Conservation (phyloP, 2,888 invertebrate species). For the Polydrusus cervinus region DNA sequence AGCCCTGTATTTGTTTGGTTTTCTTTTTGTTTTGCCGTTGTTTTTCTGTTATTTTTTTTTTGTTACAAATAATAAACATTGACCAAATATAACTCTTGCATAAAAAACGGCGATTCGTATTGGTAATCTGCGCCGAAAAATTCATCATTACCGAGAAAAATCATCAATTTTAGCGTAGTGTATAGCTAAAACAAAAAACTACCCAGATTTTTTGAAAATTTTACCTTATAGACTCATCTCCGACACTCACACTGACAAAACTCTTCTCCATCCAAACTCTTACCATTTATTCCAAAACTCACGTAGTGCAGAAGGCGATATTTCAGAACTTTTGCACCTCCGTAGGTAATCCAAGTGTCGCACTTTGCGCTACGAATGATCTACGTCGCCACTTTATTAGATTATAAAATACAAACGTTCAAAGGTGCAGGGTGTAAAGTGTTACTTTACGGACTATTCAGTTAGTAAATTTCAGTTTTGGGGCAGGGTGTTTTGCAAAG, state of each 20-base stretch:
- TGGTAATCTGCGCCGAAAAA: too few relatives aligned
- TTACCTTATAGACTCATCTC: too few relatives aligned
- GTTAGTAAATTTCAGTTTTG: not conserved
- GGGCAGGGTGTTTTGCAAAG: not conserved
- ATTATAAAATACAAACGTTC: slow-evolving; percentile 64
- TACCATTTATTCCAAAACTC: slow-evolving; percentile 21
- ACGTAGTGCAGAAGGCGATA: slow-evolving; percentile 49
- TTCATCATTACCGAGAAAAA: too few relatives aligned
- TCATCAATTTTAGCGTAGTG: too few relatives aligned
- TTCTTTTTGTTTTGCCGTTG: too few relatives aligned
- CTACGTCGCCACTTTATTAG: slow-evolving; percentile 64
- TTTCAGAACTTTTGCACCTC: slow-evolving; percentile 41
- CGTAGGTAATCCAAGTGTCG: slow-evolving; percentile 33
- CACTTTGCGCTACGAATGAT: slow-evolving; percentile 57
- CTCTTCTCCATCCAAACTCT: slow-evolving; percentile 19
- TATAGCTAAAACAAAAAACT: too few relatives aligned
- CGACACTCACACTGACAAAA: not conserved
- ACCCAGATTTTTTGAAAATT: too few relatives aligned
- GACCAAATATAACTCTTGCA: too few relatives aligned
- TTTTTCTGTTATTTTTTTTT: too few relatives aligned
- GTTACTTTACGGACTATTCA: slow-evolving; percentile 40
- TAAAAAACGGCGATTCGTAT: too few relatives aligned
- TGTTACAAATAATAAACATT: too few relatives aligned
- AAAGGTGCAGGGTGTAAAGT: slow-evolving; percentile 55
- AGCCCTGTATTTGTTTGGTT: too few relatives aligned